phyloP scores from a whole-genome alignment of 2,797 vertebrate species.

The Channallabes apus region DNA sequence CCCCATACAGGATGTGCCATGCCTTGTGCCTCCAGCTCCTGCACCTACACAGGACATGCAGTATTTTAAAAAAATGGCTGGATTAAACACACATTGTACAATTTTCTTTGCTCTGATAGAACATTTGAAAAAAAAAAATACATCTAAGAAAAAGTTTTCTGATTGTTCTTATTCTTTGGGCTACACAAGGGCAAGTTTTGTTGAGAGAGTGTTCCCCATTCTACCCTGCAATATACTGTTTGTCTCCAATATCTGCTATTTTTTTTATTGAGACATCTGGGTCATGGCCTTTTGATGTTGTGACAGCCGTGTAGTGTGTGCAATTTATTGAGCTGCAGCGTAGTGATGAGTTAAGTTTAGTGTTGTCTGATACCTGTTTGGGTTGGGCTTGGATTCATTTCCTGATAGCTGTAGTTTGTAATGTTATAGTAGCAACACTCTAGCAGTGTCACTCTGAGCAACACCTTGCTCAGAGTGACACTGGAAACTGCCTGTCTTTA shows the following conservation, averaged over 20 bases:
- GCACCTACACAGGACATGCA: no score
- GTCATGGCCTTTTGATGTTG: slow-evolving; percentile 31
- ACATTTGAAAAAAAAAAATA: not conserved
- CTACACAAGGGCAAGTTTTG: not conserved
- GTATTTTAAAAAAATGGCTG: no score
- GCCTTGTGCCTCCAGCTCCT: no score
- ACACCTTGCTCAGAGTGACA: slow-evolving; percentile 19
- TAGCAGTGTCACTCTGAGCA: slow-evolving; percentile 12
- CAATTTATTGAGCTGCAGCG: slow-evolving; percentile 31
- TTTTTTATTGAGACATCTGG: slow-evolving; percentile 26
- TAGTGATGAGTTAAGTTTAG: slow-evolving; percentile 15
- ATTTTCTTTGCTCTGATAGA: not conserved
- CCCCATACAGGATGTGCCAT: no score
- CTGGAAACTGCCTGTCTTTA: slow-evolving; percentile 39
- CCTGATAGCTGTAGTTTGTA: slow-evolving; percentile 48
- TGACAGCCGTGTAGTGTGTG: slow-evolving; percentile 22
- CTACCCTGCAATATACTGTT: slow-evolving; percentile 8
- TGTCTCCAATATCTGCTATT: slow-evolving; percentile 1
- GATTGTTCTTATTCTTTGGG: not conserved
- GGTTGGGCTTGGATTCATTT: slow-evolving; percentile 34
- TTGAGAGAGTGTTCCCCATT: not conserved
- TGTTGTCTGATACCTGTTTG: slow-evolving; percentile 33
- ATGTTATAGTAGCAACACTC: slow-evolving; percentile 37
- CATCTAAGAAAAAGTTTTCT: not conserved
- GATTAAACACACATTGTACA: not conserved